Evolutionary conservation across 1,140 invertebrate species (phyloP).

Genomic region (Conopomorpha cramerella): DNA sequence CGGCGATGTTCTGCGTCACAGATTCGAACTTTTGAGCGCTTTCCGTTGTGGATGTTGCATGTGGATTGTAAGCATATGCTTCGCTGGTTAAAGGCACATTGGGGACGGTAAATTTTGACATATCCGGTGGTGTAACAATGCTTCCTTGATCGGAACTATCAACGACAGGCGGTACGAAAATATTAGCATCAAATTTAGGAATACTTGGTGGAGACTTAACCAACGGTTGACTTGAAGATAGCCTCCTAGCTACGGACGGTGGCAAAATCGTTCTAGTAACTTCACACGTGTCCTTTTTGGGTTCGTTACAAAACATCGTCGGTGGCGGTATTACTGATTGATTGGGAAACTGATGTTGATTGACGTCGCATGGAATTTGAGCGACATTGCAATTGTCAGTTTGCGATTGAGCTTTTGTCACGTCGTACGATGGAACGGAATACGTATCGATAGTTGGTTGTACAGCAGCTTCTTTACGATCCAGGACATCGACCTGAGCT

Average conservation of each 20-base stretch:
- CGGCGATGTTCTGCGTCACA: no score
- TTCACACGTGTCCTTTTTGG: conserved; percentile 15
- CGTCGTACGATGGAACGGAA: not conserved
- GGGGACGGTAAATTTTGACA: no score
- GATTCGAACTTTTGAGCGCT: no score
- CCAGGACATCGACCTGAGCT: no score
- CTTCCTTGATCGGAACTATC: no score
- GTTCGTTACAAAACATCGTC: conserved; percentile 36
- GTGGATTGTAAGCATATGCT: no score
- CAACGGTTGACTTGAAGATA: conserved; percentile 26
- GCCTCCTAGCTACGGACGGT: conserved; percentile 40
- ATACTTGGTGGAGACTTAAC: conserved; percentile 18
- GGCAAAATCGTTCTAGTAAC: conserved; percentile 29
- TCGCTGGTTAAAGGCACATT: no score
- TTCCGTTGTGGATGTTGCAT: no score
- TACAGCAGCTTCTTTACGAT: no score
- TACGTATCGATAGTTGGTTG: not conserved
- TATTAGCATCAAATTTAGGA: conserved; percentile 14
- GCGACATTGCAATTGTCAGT: not conserved
- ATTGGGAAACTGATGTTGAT: conserved; percentile 3
- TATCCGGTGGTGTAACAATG: no score
- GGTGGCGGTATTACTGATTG: conserved; percentile 36
- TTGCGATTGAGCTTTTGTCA: not conserved
- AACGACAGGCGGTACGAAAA: conserved; percentile 24
- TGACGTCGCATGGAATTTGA: not conserved